Conservation (phyloP, 35 echinoderm and acorn worm genomes). For the Apostichopus japonicus region DNA sequence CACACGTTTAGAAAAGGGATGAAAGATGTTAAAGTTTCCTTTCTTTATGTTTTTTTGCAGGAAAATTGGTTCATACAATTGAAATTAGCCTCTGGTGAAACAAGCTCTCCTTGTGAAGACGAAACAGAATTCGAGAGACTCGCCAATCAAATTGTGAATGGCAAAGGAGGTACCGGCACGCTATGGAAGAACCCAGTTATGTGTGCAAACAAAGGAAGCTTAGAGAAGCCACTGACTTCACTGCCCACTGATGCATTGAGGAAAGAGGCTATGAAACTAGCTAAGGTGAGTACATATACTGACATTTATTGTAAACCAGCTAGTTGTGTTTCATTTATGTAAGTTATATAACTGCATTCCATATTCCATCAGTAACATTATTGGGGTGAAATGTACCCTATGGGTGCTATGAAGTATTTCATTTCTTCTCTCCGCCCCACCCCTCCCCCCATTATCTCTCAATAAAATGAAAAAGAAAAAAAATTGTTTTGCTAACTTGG, state of each 20-base stretch:
- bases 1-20: no score
- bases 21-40: neutral
- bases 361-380: no score
- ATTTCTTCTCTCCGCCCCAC: no score
- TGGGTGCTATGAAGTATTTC: no score
- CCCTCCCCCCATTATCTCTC: no score
- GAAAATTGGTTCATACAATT: constrained; percentile 96
- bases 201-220: constrained; percentile 87
- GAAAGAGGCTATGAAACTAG: constrained; percentile 94
- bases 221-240: constrained; percentile 97
- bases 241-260: constrained; percentile 91
- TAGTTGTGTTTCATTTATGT: no score
- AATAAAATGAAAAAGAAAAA: neutral
- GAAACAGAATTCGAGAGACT: constrained; percentile 92
- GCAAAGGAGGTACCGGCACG: constrained; percentile 55
- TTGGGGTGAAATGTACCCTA: neutral
- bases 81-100: constrained; percentile 82
- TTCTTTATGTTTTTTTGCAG: constrained; percentile 34
- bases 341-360: no score
- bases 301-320: no score
- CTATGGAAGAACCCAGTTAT: constrained; percentile 90
- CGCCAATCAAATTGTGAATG: constrained; percentile 75
- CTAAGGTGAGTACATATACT: constrained; percentile 64
- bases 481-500: no score
- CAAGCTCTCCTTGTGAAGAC: constrained; percentile 56